Evolutionary conservation across 2,113 vertebrate genomes (phyloP), one percentile per base, ranked within the genome.

Genomic region (Calyptommatus sinebrachiatus): DNA sequence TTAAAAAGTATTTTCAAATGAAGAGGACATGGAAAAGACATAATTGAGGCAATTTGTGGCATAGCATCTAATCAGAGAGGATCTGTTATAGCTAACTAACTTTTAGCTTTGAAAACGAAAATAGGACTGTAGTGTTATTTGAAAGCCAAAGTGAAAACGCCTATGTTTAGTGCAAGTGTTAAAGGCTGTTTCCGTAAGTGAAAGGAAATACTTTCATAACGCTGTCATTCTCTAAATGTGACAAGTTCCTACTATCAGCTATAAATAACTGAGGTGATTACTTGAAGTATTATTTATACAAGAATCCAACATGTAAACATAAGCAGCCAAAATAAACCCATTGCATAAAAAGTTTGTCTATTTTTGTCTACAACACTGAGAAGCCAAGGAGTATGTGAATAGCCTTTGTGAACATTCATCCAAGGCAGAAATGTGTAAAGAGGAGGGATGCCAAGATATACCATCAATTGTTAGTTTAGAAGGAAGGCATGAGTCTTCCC

Each of bases 41-140:
- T 57, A 18, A 57, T 86, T 48, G 7, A 60, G 86, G 66, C 80
- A 84, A 48, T 10, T 68, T 28, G 29, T 28, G 65, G 28, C 9
- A 29, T 66, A 29, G 29, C 14, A 28, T 11, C 12, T 31, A 66
- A 29, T 28, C 28, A 79, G 71, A 1, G 26, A 72, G 28, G 61
- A 70, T 87, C 79, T 62, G 84, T n/a, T 61, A 86, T 83, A 28
- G 65, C 53, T 60, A n/a, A 69, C 76, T 60, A 81, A 53, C 78
- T 85, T 1, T 73, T 76, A 85, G 11, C 35, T 22, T 87, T 87
- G 75, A 80, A 68, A 87, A 76, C 74, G 50, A 48, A 75, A 83
- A 71, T 0, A 0, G 83, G 10, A 62, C 21, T 71, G 75, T 68
- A 31, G 76, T 89, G 74, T 53, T 29, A 16, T 81, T 22, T 80